These are phyloP conservation scores for Ophiodon elongatus DNA, from an alignment of 2,113 vertebrate species.

Conservation along the genomic window DNA sequence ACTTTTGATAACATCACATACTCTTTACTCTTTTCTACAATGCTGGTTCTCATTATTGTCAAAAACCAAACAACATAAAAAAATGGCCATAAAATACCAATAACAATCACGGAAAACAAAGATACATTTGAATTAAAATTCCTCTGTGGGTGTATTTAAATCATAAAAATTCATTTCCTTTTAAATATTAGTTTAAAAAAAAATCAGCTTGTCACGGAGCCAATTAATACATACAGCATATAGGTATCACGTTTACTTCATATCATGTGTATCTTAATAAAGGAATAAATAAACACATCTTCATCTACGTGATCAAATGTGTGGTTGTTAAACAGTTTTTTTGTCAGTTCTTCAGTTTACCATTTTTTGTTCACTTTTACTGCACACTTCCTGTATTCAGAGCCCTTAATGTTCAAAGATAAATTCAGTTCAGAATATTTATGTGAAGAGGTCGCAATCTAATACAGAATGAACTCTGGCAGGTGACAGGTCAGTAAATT, in stretches of 20 bases:
- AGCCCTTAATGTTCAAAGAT: not conserved
- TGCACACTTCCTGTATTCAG: not conserved
- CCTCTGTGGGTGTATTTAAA: slow-evolving; percentile 36
- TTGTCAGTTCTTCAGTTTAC: slow-evolving; percentile 1
- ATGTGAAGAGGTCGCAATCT: not conserved
- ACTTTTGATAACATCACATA: slow-evolving; percentile 20
- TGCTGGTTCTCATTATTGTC: slow-evolving; percentile 1
- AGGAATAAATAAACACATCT: slow-evolving; percentile 59
- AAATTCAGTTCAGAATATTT: not conserved
- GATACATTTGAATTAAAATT: slow-evolving; percentile 26
- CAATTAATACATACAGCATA: slow-evolving; percentile 28
- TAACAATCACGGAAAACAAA: slow-evolving; percentile 38
- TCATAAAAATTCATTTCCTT: slow-evolving; percentile 31
- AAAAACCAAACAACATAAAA: slow-evolving; percentile 18
- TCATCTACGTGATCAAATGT: slow-evolving; percentile 6
- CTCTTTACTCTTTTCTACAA: not conserved
- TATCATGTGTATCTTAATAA: slow-evolving; percentile 31
- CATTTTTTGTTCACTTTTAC: not conserved
- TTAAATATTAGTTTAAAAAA: slow-evolving; percentile 61
- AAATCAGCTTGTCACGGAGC: slow-evolving; percentile 37
- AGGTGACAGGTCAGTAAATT: not conserved
- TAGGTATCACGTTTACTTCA: slow-evolving; percentile 39
- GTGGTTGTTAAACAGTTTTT: slow-evolving; percentile 12
- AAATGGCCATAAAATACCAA: slow-evolving; percentile 20
- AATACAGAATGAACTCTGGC: not conserved